Conservation (phyloP, 2,888 invertebrate genomes). For the Idaea biselata region DNA sequence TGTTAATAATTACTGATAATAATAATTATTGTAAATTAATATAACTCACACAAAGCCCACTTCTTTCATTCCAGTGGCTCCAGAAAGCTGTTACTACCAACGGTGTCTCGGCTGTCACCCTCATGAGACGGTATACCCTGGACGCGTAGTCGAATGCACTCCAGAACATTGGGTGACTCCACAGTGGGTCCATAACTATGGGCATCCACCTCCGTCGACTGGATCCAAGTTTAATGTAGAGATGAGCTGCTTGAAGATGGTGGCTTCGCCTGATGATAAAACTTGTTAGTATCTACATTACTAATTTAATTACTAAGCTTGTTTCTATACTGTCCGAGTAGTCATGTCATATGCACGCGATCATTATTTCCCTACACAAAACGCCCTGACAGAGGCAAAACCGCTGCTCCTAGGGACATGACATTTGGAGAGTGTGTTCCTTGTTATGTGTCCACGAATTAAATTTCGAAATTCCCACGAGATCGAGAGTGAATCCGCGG, state of each 20-base stretch:
- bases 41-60: background rate
- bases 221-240: slow-evolving; percentile 64
- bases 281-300: slow-evolving; percentile 51
- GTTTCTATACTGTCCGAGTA: too few species aligned
- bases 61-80: slow-evolving; percentile 40
- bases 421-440: too few species aligned
- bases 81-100: slow-evolving; percentile 66
- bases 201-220: slow-evolving; percentile 67
- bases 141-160: slow-evolving; percentile 52
- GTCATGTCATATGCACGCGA: too few species aligned
- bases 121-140: slow-evolving; percentile 48
- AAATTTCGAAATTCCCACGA: too few species aligned
- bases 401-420: too few species aligned
- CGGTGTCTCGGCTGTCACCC: slow-evolving; percentile 66
- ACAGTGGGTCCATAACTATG: slow-evolving; percentile 67
- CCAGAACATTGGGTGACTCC: slow-evolving; percentile 68
- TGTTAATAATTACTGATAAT: too few species aligned
- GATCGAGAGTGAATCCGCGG: too few species aligned
- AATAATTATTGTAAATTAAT: too few species aligned
- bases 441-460: too few species aligned
- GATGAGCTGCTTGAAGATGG: slow-evolving; percentile 69
- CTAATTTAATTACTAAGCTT: background rate
- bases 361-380: too few species aligned
- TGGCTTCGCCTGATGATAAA: slow-evolving; percentile 71
- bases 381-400: too few species aligned